Conservation (phyloP, 2,888 invertebrate genomes). For the Ashinkailepas kermadecensis region DNA sequence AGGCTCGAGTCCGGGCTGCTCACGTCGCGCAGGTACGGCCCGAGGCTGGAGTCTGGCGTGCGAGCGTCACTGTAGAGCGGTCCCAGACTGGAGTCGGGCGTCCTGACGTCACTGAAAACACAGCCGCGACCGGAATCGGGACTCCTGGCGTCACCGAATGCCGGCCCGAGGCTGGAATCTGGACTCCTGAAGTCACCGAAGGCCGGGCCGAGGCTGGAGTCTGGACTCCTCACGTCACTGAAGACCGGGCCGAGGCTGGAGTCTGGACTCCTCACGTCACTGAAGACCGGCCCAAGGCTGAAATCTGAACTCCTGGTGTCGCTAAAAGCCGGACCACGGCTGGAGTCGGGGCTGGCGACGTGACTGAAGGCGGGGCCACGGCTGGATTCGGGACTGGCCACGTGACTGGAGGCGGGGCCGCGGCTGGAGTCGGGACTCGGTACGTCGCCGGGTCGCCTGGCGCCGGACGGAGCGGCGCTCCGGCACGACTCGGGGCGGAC, state of each 20-base stretch:
- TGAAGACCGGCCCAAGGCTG: neutral
- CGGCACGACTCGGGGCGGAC: neutral
- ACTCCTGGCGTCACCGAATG: too few species aligned
- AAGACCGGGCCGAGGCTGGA: too few species aligned
- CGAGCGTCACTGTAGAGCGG: conserved; percentile 66
- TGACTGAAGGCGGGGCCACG: neutral
- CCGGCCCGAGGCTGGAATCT: too few species aligned
- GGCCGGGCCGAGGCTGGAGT: too few species aligned
- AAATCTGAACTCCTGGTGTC: neutral
- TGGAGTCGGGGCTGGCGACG: too few species aligned
- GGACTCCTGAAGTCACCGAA: too few species aligned
- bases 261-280: too few species aligned
- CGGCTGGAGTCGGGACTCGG: neutral
- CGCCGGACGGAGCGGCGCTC: neutral
- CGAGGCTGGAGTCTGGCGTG: conserved; percentile 78
- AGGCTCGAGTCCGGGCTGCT: conserved; percentile 64
- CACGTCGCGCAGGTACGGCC: conserved; percentile 80
- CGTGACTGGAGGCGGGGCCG: neutral
- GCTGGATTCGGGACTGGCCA: neutral
- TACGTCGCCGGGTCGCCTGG: neutral
- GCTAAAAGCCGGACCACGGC: too few species aligned
- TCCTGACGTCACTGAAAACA: too few species aligned
- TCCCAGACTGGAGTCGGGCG: conserved; percentile 52
- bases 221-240: too few species aligned
- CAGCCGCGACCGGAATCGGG: too few species aligned